These are phyloP conservation scores for Barypeithes pellucidus DNA, from an alignment of 2,888 invertebrate species.

Conservation along the genomic window DNA sequence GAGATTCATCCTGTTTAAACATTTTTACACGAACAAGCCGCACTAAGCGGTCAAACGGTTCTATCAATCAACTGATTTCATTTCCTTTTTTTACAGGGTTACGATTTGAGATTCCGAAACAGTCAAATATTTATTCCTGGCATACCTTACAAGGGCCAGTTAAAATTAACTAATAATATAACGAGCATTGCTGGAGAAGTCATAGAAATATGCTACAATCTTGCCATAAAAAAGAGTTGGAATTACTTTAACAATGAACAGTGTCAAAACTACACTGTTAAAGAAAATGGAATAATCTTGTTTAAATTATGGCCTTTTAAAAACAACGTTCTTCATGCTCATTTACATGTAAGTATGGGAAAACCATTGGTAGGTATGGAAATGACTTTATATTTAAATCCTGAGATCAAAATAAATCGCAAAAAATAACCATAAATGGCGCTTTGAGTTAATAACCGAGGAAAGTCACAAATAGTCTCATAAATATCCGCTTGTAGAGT, in stretches of 20 bases:
- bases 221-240: slow-evolving; percentile 67
- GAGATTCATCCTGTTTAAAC: no score
- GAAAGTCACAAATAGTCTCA: no score
- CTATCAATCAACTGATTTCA: no score
- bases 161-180: slow-evolving; percentile 64
- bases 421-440: no score
- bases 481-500: no score
- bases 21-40: no score
- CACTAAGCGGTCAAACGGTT: no score
- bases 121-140: slow-evolving; percentile 78
- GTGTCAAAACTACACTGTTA: slow-evolving; percentile 64
- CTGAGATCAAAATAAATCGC: no score
- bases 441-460: no score
- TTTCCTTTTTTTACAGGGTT: slow-evolving; percentile 70
- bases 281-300: slow-evolving; percentile 59
- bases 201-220: slow-evolving; percentile 67
- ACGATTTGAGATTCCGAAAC: slow-evolving; percentile 76
- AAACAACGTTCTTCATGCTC: slow-evolving; percentile 65
- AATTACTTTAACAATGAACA: slow-evolving; percentile 65
- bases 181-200: slow-evolving; percentile 58
- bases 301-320: slow-evolving; percentile 66
- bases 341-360: slow-evolving; percentile 63
- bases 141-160: slow-evolving; percentile 81
- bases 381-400: no score
- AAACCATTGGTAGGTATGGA: neutral